phyloP scores from a whole-genome alignment of 37 sponge, comb jelly and placozoan genomes.

The Mnemiopsis leidyi region DNA sequence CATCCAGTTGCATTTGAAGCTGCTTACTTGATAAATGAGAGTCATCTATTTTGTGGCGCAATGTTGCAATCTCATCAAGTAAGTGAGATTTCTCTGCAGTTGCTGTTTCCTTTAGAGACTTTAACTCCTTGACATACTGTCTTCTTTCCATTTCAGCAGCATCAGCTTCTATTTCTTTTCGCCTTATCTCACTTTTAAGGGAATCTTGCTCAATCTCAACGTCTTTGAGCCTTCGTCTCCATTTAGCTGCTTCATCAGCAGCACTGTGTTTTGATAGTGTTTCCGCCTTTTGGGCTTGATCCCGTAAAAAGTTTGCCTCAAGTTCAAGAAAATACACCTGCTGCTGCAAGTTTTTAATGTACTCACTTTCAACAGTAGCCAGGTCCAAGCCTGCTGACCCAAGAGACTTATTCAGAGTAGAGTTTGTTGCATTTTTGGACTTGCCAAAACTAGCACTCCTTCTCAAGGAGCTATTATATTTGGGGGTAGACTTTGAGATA shows the following conservation, averaged over 20 bases:
- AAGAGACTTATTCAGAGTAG: conserved; percentile 25
- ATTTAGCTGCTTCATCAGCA: conserved; percentile 52
- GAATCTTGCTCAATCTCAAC: conserved; percentile 62
- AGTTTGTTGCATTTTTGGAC: conserved; percentile 14
- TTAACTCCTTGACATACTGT: conserved; percentile 62
- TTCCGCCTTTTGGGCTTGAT: conserved; percentile 59
- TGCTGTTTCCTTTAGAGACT: conserved; percentile 42
- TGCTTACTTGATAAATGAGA: background rate
- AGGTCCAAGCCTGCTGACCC: conserved; percentile 46
- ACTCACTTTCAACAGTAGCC: conserved; percentile 69
- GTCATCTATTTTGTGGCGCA: background rate
- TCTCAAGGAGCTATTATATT: conserved; percentile 33
- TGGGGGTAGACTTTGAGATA: conserved; percentile 54
- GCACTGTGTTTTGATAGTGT: conserved; percentile 33
- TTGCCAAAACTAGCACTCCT: conserved; percentile 64
- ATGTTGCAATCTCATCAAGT: conserved; percentile 3
- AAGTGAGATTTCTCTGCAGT: conserved; percentile 11
- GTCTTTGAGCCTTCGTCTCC: conserved; percentile 39
- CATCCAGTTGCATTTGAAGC: conserved; percentile 11
- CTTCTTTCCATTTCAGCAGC: conserved; percentile 63
- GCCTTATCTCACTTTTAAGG: conserved; percentile 52
- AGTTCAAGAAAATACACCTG: conserved; percentile 70
- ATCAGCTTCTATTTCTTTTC: conserved; percentile 58
- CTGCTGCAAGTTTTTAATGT: conserved; percentile 71
- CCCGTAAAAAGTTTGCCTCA: conserved; percentile 66